A percentile compares a stretch with the other conserved stretches of the same genome.
These are phyloP conservation scores for Trichechus manatus DNA, from an alignment of 2,113 vertebrate genomes.

Conservation along the genomic window DNA sequence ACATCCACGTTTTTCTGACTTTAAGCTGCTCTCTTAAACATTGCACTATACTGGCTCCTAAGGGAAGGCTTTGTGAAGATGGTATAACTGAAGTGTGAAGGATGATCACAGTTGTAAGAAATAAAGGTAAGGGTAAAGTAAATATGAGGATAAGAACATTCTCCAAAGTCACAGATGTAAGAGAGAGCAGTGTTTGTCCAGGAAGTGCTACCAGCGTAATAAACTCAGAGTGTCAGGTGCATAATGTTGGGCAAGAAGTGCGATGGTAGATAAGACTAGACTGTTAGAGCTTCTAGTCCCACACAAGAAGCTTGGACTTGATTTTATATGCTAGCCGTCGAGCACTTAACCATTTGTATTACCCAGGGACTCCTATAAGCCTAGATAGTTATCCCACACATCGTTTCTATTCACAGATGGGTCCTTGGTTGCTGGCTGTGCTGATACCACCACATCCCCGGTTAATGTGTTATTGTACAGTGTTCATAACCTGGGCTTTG, in stretches of 20 bases:
- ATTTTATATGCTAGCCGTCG: not conserved
- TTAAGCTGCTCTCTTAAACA: not conserved
- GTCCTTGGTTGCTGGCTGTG: too few relatives aligned
- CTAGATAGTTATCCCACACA: not conserved
- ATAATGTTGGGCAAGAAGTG: not conserved
- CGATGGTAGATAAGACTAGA: not conserved
- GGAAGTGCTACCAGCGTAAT: not conserved
- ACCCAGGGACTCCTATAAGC: not conserved
- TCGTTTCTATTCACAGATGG: not conserved
- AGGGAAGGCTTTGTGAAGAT: not conserved
- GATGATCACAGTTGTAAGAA: not conserved
- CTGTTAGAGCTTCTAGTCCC: not conserved
- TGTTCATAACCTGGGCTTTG: not conserved
- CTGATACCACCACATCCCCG: too few relatives aligned
- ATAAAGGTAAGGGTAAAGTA: not conserved
- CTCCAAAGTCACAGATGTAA: not conserved
- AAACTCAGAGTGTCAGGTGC: not conserved
- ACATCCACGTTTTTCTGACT: not conserved
- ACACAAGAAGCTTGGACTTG: not conserved
- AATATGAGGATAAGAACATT: not conserved
- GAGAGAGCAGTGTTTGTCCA: not conserved
- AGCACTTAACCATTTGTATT: too few relatives aligned
- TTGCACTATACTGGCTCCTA: conserved; percentile 56
- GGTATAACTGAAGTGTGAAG: not conserved
- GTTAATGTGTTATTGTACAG: not conserved